Conservation (phyloP, 2,113 vertebrate species). For the Chaenocephalus aceratus region DNA sequence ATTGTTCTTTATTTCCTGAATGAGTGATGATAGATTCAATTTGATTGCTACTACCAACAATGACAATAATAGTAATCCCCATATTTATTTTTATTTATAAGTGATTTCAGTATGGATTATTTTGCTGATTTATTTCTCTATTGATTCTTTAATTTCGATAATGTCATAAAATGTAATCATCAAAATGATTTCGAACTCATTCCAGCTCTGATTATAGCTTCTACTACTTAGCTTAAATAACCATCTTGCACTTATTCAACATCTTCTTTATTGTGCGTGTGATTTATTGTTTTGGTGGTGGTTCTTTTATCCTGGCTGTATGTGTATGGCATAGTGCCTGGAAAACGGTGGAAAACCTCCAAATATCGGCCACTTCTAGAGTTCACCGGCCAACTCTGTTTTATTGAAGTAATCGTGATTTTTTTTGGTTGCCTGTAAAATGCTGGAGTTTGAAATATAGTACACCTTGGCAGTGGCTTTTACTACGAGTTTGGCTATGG, state of each 20-base stretch:
- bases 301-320: slow-evolving; percentile 29
- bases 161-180: no score
- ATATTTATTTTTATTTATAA: no score
- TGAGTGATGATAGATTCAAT: neutral
- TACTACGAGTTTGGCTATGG: slow-evolving; percentile 45
- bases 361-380: slow-evolving; percentile 48
- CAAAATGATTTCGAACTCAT: neutral
- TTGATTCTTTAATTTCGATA: no score
- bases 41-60: neutral
- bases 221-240: neutral
- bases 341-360: slow-evolving; percentile 68
- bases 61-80: neutral
- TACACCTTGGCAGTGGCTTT: slow-evolving; percentile 67
- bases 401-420: slow-evolving; percentile 34
- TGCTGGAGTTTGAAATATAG: slow-evolving; percentile 52
- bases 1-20: neutral
- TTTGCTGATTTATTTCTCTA: no score
- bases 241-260: neutral
- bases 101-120: no score
- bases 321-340: slow-evolving; percentile 66
- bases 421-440: slow-evolving; percentile 48
- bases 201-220: neutral
- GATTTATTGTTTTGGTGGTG: slow-evolving; percentile 18
- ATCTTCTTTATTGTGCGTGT: slow-evolving; percentile 10
- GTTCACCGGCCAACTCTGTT: slow-evolving; percentile 60